Conservation (phyloP, 2,888 invertebrate species). For the Axea sp. region DNA sequence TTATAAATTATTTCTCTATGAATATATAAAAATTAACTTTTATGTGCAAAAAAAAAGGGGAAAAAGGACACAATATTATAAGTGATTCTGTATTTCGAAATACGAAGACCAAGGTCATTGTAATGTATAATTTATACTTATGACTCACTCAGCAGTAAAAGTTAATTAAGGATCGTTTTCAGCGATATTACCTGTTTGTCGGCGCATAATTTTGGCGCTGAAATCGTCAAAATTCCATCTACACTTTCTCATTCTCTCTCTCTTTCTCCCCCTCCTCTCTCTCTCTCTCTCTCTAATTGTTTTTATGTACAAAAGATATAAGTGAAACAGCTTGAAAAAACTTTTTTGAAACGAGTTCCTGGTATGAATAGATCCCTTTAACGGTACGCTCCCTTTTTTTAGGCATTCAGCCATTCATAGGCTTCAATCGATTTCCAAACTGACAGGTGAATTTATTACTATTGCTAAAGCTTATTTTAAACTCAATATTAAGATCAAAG, state of each 20-base stretch:
- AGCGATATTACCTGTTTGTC: constrained; percentile 32
- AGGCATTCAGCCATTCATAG: constrained; percentile 23
- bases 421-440: constrained; percentile 36
- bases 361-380: constrained; percentile 31
- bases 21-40: no score
- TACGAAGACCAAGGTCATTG: background rate
- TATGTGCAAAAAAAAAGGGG: no score
- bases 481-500: background rate
- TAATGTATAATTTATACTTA: constrained; percentile 30
- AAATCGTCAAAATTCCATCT: constrained; percentile 32
- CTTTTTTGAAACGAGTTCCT: constrained; percentile 38
- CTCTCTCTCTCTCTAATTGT: no score
- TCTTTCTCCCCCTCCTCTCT: constrained; percentile 7
- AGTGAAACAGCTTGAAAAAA: constrained; percentile 27
- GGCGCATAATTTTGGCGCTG: no score
- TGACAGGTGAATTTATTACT: constrained; percentile 53
- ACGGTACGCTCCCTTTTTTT: constrained; percentile 30
- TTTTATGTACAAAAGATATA: constrained; percentile 23
- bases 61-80: no score
- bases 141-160: constrained; percentile 43
- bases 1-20: no score
- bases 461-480: constrained; percentile 10
- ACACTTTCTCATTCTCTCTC: no score
- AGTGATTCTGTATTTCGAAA: no score
- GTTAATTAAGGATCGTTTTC: constrained; percentile 39